phyloP scores from a whole-genome alignment of 2,113 vertebrate genomes.

The Podarcis cretensis region DNA sequence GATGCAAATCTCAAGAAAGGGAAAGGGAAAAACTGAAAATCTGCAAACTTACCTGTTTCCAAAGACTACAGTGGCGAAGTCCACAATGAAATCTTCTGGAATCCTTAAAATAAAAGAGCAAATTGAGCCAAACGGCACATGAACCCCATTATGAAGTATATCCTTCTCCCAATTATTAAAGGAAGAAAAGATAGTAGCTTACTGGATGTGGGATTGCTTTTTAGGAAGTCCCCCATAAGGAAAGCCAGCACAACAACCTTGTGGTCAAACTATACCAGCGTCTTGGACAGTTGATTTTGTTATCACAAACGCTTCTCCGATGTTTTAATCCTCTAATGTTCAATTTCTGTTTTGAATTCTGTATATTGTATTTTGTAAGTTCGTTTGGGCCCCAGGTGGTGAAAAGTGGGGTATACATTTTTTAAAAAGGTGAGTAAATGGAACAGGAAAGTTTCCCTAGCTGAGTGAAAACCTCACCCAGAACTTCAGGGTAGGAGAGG shows the following conservation, averaged over 20 bases:
- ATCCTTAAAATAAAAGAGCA: conserved; percentile 75
- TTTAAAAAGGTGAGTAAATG: background rate
- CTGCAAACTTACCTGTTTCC: conserved; percentile 80
- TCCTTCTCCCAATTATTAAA: background rate
- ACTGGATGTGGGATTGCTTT: background rate
- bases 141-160: background rate
- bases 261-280: too few relatives aligned
- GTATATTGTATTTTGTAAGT: too few relatives aligned
- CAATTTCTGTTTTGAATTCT: background rate
- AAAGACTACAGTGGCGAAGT: conserved; percentile 86
- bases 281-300: too few relatives aligned
- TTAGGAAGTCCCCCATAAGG: background rate
- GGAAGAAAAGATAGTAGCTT: background rate
- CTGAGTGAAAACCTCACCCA: background rate
- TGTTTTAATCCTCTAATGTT: too few relatives aligned
- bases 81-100: conserved; percentile 83
- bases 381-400: too few relatives aligned
- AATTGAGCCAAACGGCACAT: conserved; percentile 20
- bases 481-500: background rate
- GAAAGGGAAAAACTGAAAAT: background rate
- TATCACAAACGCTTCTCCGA: too few relatives aligned
- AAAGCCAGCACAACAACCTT: background rate
- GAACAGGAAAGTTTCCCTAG: background rate
- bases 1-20: background rate
- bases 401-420: too few relatives aligned